These are phyloP conservation scores for Zootermopsis nevadensis DNA, from an alignment of 2,888 invertebrate genomes.

Conservation along the genomic window DNA sequence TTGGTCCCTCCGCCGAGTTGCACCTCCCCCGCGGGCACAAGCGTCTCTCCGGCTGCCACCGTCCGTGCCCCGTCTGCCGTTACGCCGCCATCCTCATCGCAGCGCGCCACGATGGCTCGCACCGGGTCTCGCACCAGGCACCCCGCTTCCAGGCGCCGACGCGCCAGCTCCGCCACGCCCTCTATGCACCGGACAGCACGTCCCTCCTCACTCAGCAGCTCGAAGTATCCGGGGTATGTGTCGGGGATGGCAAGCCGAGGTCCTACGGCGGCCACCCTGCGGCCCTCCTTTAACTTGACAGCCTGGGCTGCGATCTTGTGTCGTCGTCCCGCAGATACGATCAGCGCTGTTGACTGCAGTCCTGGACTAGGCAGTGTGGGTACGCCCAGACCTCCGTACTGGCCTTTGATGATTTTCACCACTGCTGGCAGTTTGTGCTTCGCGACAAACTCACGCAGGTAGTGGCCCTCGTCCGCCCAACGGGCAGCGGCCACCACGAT, in stretches of 20 bases:
- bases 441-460: constrained; percentile 78
- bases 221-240: constrained; percentile 92
- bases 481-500: constrained; percentile 87
- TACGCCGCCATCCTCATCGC: constrained; percentile 67
- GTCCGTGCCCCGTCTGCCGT: constrained; percentile 78
- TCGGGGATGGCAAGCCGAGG: constrained; percentile 91
- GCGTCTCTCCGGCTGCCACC: constrained; percentile 84
- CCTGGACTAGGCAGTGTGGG: constrained; percentile 88
- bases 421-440: constrained; percentile 84
- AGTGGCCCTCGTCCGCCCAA: constrained; percentile 78
- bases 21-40: constrained; percentile 81
- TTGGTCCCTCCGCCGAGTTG: constrained; percentile 66
- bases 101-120: constrained; percentile 70
- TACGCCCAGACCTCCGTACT: constrained; percentile 91
- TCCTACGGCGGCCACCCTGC: constrained; percentile 82
- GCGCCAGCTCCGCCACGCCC: constrained; percentile 84
- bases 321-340: constrained; percentile 86
- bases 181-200: constrained; percentile 89
- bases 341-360: constrained; percentile 85
- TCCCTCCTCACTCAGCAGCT: constrained; percentile 93
- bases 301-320: constrained; percentile 90
- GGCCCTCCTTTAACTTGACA: constrained; percentile 90
- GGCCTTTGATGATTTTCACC: constrained; percentile 93
- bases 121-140: constrained; percentile 85
- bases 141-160: constrained; percentile 75